A percentile compares a stretch with the other conserved stretches of the same genome.
These are phyloP conservation scores for Alligator mississippiensis DNA, from an alignment of 2,113 vertebrate genomes.

Conservation along the genomic window DNA sequence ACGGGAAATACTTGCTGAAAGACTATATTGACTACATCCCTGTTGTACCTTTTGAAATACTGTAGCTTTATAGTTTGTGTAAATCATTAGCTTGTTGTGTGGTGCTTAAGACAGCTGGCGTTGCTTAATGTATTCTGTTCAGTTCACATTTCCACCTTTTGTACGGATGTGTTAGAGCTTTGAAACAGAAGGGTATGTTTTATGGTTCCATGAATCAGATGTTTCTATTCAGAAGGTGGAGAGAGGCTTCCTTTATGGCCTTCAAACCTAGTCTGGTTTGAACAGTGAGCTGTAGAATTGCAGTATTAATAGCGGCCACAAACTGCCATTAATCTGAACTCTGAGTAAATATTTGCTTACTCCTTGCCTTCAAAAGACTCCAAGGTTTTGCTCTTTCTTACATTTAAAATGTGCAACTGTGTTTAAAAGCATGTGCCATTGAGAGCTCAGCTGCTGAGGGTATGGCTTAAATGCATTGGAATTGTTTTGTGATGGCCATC, in stretches of 20 bases:
- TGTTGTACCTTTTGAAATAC: constrained; percentile 58
- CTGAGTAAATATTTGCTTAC: constrained; percentile 53
- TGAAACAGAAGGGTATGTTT: constrained; percentile 76
- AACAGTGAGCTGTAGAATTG: constrained; percentile 48
- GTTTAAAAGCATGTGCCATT: constrained; percentile 75
- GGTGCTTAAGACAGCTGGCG: constrained; percentile 69
- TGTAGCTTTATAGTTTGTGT: constrained; percentile 50
- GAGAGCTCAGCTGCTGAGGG: constrained; percentile 17
- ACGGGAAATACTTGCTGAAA: constrained; percentile 56
- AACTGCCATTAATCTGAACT: constrained; percentile 41
- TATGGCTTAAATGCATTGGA: constrained; percentile 7
- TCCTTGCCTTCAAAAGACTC: constrained; percentile 61
- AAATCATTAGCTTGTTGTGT: constrained; percentile 39
- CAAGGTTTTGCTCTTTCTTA: constrained; percentile 20
- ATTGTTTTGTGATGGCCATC: constrained; percentile 1
- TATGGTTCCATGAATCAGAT: constrained; percentile 44
- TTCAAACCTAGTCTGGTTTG: constrained; percentile 63
- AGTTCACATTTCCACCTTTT: constrained; percentile 71
- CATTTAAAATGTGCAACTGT: constrained; percentile 46
- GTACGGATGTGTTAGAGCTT: constrained; percentile 76
- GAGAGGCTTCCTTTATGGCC: constrained; percentile 69
- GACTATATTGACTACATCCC: constrained; percentile 51
- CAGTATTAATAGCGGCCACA: constrained; percentile 62
- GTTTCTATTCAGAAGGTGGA: constrained; percentile 56
- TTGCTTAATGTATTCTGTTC: constrained; percentile 76